These are phyloP conservation scores for Labeo calbasu DNA, from an alignment of 2,797 vertebrate genomes.

Conservation along the genomic window DNA sequence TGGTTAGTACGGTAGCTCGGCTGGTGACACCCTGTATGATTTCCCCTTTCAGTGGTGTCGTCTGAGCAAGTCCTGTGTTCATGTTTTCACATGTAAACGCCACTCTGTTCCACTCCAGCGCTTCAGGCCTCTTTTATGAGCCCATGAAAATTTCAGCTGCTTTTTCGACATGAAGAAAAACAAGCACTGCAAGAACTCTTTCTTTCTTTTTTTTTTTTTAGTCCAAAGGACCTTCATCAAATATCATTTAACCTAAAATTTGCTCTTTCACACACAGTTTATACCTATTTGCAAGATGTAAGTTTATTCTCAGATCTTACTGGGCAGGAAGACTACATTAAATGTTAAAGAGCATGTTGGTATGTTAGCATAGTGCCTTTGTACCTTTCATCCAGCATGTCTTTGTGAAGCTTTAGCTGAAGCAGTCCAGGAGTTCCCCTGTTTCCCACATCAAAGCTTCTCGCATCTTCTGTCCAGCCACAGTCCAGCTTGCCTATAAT, in stretches of 20 bases:
- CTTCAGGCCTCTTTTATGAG: conserved; percentile 45
- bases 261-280: not conserved
- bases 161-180: conserved; percentile 25
- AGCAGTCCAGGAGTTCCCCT: conserved; percentile 56
- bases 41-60: conserved; percentile 44
- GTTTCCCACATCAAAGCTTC: conserved; percentile 60
- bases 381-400: conserved; percentile 57
- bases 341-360: conserved; percentile 32
- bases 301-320: not conserved
- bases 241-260: not conserved
- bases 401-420: conserved; percentile 59
- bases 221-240: not conserved
- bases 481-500: conserved; percentile 50
- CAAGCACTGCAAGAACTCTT: not conserved
- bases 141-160: conserved; percentile 20
- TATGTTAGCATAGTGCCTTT: conserved; percentile 39
- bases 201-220: not conserved
- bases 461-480: conserved; percentile 32
- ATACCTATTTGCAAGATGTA: conserved; percentile 10
- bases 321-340: conserved; percentile 4
- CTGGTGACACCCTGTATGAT: conserved; percentile 48
- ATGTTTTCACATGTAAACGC: conserved; percentile 53
- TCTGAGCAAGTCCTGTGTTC: conserved; percentile 50
- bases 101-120: conserved; percentile 35
- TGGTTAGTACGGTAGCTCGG: conserved; percentile 31